phyloP scores from a whole-genome alignment of 2,888 invertebrate species.

The Scaptomyza cyrtandrae region DNA sequence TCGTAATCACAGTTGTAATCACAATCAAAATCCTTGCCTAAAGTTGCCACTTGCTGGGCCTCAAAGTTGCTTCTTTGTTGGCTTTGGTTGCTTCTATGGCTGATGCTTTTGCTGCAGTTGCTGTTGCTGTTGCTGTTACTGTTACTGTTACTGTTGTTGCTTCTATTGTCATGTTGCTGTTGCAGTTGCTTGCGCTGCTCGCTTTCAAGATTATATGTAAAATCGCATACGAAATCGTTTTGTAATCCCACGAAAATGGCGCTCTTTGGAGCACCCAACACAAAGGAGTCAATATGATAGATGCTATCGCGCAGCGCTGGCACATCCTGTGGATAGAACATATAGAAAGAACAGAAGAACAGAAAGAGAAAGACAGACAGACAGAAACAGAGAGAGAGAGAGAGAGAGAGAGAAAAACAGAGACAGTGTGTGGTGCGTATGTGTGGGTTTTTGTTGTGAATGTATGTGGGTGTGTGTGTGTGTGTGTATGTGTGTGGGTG shows the following conservation, averaged over 20 bases:
- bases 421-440: slow-evolving; percentile 20
- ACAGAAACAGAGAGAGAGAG: slow-evolving; percentile 33
- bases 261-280: slow-evolving; percentile 82
- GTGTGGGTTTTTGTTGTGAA: no score
- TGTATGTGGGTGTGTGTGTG: background rate
- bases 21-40: slow-evolving; percentile 39
- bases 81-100: slow-evolving; percentile 5
- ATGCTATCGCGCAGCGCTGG: slow-evolving; percentile 80
- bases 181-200: slow-evolving; percentile 19
- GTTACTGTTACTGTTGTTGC: slow-evolving; percentile 9
- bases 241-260: slow-evolving; percentile 84
- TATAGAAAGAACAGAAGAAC: slow-evolving; percentile 64
- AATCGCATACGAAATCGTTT: slow-evolving; percentile 80
- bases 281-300: slow-evolving; percentile 83
- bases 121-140: slow-evolving; percentile 2
- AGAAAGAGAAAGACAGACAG: slow-evolving; percentile 68
- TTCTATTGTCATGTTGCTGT: slow-evolving; percentile 11
- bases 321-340: slow-evolving; percentile 82
- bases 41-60: slow-evolving; percentile 25
- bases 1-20: slow-evolving; percentile 55
- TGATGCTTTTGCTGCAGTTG: slow-evolving; percentile 15
- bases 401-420: slow-evolving; percentile 26
- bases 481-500: background rate
- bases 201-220: slow-evolving; percentile 65
- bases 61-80: slow-evolving; percentile 22